Conservation (phyloP, 2,797 vertebrate species). For the Taenioides sp. region DNA sequence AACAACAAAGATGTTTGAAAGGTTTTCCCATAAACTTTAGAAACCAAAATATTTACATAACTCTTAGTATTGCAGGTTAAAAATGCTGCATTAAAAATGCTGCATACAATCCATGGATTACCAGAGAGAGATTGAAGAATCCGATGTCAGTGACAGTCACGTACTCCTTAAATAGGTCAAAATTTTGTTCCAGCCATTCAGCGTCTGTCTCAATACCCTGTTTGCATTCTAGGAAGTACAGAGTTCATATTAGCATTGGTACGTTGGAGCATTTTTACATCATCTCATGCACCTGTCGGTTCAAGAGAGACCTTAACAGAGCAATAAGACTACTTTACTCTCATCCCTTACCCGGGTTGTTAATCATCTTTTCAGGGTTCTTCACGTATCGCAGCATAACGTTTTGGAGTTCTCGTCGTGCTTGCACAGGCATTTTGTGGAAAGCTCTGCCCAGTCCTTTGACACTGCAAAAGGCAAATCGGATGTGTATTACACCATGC, state of each 20-base stretch:
- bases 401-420: too few relatives aligned
- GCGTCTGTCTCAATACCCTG: slow-evolving; percentile 17
- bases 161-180: slow-evolving; percentile 38
- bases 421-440: slow-evolving; percentile 1
- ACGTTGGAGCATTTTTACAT: not conserved
- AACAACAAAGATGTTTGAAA: too few relatives aligned
- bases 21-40: too few relatives aligned
- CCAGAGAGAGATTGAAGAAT: slow-evolving; percentile 33
- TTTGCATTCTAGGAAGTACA: slow-evolving; percentile 1
- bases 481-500: not conserved
- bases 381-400: too few relatives aligned
- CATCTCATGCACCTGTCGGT: not conserved
- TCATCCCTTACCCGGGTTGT: not conserved
- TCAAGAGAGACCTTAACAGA: not conserved
- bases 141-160: slow-evolving; percentile 29
- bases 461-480: slow-evolving; percentile 31
- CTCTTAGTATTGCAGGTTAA: not conserved
- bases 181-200: slow-evolving; percentile 45
- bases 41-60: too few relatives aligned
- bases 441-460: slow-evolving; percentile 33
- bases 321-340: not conserved
- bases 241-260: not conserved
- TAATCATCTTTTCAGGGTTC: too few relatives aligned
- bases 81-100: not conserved
- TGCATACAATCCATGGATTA: slow-evolving; percentile 6